A percentile compares a stretch with the other conserved stretches of the same genome.
These are phyloP conservation scores for Rissa tridactyla DNA, from an alignment of 2,113 vertebrate species.

Conservation along the genomic window DNA sequence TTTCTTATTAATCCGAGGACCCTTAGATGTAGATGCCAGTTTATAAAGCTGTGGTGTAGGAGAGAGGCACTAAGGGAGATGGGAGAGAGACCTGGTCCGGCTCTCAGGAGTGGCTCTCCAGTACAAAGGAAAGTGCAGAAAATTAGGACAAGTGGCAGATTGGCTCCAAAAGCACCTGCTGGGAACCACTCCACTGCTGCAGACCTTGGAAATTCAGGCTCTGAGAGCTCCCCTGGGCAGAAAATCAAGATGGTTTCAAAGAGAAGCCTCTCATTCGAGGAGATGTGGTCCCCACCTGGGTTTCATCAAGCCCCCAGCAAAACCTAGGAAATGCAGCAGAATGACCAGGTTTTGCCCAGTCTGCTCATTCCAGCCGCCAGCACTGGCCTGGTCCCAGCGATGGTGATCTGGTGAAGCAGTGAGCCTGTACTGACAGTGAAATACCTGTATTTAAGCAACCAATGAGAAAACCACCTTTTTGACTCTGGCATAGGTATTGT, in stretches of 20 bases:
- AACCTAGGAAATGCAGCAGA: not conserved
- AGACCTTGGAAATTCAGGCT: not conserved
- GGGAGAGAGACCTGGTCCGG: not conserved
- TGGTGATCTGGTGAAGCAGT: not conserved
- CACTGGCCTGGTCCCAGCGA: not conserved
- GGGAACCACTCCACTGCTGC: not conserved
- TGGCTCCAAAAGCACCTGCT: not conserved
- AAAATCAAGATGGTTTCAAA: not conserved
- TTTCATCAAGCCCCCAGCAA: not conserved
- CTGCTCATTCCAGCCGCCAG: not conserved
- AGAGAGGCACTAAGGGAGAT: not conserved
- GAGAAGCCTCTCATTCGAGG: not conserved
- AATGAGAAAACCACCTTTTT: conserved; percentile 20
- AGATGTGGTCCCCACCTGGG: not conserved
- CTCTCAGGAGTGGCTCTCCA: not conserved
- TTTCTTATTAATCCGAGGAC: not conserved
- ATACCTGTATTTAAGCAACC: not conserved
- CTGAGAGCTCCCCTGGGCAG: not conserved
- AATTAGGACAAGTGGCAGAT: not conserved
- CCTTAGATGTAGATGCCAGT: not conserved
- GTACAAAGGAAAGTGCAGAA: not conserved
- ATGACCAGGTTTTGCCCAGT: not conserved
- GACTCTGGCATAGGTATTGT: not conserved
- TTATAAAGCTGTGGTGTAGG: not conserved
- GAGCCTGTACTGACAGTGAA: not conserved